Evolutionary conservation across 2,113 vertebrate species (phyloP).

Genomic region (Corythaeola cristata): DNA sequence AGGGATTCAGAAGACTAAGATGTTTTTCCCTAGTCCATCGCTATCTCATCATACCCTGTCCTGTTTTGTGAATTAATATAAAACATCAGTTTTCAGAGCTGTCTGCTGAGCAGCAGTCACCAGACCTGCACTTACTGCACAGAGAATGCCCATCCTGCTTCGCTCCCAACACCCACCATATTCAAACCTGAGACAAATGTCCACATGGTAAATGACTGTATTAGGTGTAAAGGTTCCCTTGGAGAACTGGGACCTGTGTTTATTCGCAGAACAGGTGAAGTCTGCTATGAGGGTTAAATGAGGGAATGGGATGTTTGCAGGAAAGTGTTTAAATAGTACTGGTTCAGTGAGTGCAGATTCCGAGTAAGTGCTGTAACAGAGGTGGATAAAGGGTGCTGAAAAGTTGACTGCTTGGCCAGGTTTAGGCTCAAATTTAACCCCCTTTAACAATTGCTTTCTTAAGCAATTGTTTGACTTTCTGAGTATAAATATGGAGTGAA

Average conservation of each 20-base stretch:
- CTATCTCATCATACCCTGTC: neutral
- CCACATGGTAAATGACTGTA: neutral
- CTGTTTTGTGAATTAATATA: neutral
- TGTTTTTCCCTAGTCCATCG: too few species aligned
- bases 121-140: neutral
- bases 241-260: neutral
- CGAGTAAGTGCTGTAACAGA: constrained; percentile 54
- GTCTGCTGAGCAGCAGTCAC: neutral
- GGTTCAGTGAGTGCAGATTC: constrained; percentile 49
- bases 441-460: neutral
- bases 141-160: neutral
- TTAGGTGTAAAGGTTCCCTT: neutral
- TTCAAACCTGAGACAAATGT: neutral
- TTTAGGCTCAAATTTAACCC: neutral
- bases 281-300: neutral
- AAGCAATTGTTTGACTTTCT: neutral
- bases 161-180: neutral
- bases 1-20: neutral
- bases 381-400: constrained; percentile 36
- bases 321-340: constrained; percentile 52
- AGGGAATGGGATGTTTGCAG: neutral
- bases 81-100: neutral
- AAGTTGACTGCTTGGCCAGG: constrained; percentile 59
- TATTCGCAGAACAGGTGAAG: constrained; percentile 16
- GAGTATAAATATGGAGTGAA: neutral